These are phyloP conservation scores for Bembecia ichneumoniformis DNA, from an alignment of 2,888 invertebrate species.

Conservation along the genomic window DNA sequence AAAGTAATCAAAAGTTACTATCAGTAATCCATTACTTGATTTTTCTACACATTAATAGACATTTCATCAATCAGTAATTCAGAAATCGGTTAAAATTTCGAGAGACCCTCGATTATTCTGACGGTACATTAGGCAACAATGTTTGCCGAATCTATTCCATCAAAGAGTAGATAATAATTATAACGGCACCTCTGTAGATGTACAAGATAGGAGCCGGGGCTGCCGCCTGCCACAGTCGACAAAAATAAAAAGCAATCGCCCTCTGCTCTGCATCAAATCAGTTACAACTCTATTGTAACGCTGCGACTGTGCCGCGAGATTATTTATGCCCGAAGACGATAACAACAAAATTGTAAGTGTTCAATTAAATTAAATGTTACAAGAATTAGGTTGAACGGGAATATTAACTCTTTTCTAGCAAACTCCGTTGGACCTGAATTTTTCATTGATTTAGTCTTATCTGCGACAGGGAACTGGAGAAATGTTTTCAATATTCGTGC, in stretches of 20 bases:
- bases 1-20: too few species aligned
- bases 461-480: too few species aligned
- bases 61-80: too few species aligned
- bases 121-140: conserved; percentile 45
- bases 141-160: conserved; percentile 70
- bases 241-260: conserved; percentile 14
- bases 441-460: too few species aligned
- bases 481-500: too few species aligned
- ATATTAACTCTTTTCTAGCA: too few species aligned
- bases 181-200: conserved; percentile 58
- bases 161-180: conserved; percentile 65
- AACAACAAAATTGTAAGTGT: not conserved
- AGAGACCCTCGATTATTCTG: conserved; percentile 11
- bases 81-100: too few species aligned
- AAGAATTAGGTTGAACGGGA: not conserved
- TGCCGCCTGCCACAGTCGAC: conserved; percentile 4
- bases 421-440: too few species aligned
- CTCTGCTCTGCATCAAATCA: conserved; percentile 13
- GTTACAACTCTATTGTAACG: conserved; percentile 17
- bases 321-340: not conserved
- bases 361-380: conserved; percentile 1
- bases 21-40: too few species aligned
- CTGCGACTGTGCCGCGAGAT: not conserved
- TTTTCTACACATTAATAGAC: too few species aligned
- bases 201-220: conserved; percentile 28